Base-by-base conservation (phyloP, 2,113 vertebrate genomes). In the Lagopus leucura region DNA sequence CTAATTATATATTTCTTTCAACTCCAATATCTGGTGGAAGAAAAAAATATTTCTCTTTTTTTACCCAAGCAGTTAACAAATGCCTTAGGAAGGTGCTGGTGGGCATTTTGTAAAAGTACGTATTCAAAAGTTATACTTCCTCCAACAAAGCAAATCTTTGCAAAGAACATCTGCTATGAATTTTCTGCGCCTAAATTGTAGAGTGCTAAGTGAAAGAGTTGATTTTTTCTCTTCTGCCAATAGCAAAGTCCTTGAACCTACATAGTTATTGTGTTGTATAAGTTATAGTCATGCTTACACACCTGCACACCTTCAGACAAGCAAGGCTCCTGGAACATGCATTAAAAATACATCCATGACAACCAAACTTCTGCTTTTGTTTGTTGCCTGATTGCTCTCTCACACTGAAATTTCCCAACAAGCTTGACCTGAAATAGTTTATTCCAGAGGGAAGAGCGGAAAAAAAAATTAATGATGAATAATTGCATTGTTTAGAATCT, bases 381-480 rank as follows among this genome's bases (percentile, higher is more conserved):
- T 93, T 91, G 71, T 66, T 89, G 17, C 20, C 63, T 91, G 8
- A 32, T 65, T 95, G 45, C 4, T 88, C 22, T 81, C 80, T 2
- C 0, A 55, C 47, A 79, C 42, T 82, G 76, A 88, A 76, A 67
- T 80, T 95, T 94, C 83, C 25, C 83, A 90, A 73, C 38, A 79
- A 77, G 50, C 30, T 52, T 92, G 54, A 54, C 32, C 54, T 24
- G 42, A 85, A 94, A 71, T 38, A 3, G n/a, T 66, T 85, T 88
- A 80, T 85, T 96, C n/a, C 64, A 48, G 72, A 65, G 12, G 13
- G 21, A 71, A 94, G 55, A 90, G 47, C 64, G 40, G 80, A 40
- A 92, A 92, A 92, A 92, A 86, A 83, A 78, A 2, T 64, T 88
- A 72, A 48, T 58, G 61, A 82, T 88, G 85, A 95, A 92, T 95